Evolutionary conservation across 2,113 vertebrate genomes (phyloP).

Genomic region (Clarias batrachus): DNA sequence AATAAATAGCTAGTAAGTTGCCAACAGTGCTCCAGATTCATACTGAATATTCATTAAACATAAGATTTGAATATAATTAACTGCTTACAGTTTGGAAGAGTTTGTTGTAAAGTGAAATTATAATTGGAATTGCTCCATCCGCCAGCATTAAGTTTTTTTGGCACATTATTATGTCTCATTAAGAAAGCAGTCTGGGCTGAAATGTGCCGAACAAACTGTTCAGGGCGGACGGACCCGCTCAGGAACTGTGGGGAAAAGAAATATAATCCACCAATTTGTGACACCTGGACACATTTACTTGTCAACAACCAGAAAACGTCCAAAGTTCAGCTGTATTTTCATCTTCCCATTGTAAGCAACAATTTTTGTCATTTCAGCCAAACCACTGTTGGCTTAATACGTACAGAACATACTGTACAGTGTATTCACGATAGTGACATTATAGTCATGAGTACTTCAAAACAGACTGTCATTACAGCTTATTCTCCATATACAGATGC

Average conservation of each 20-base stretch:
- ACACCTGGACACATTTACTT: background rate
- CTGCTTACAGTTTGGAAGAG: background rate
- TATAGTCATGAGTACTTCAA: background rate
- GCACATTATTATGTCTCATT: background rate
- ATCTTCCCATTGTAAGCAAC: background rate
- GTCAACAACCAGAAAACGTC: background rate
- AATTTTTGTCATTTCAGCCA: background rate
- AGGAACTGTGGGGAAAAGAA: conserved; percentile 20
- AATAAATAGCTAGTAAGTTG: background rate
- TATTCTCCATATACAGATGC: background rate
- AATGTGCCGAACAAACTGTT: background rate
- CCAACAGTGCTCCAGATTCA: background rate
- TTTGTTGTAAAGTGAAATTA: background rate
- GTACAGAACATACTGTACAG: background rate
- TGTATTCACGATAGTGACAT: background rate
- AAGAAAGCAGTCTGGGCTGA: background rate
- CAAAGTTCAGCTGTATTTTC: background rate
- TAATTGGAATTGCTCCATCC: background rate
- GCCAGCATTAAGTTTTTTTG: background rate
- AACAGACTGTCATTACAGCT: background rate
- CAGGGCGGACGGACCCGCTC: no score
- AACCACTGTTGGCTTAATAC: background rate
- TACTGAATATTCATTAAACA: background rate
- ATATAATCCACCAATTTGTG: background rate
- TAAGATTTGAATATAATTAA: background rate